Conservation (phyloP, 2,113 vertebrate genomes). For the Phainopepla nitens region DNA sequence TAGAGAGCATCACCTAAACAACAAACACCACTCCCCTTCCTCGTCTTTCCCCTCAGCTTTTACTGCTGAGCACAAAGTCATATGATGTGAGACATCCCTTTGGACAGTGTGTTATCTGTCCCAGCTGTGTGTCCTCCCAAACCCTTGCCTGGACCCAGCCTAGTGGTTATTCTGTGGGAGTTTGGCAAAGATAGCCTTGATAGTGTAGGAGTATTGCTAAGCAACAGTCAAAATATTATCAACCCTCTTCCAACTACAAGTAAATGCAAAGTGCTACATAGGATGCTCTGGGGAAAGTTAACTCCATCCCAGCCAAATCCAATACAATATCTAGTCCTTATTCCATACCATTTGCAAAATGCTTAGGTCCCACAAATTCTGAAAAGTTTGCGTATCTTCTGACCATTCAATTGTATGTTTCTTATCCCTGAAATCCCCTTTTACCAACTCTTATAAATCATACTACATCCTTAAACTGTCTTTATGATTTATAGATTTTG, state of each 20-base stretch:
- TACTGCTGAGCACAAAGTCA: neutral
- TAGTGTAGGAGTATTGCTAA: neutral
- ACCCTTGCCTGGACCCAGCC: neutral
- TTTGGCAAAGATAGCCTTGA: neutral
- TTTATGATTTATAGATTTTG: neutral
- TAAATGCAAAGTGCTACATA: neutral
- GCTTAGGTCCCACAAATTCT: neutral
- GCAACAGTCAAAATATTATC: neutral
- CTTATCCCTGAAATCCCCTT: neutral
- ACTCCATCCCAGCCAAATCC: neutral
- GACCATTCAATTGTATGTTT: neutral
- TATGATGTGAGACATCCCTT: neutral
- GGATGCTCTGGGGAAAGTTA: neutral
- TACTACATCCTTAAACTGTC: neutral
- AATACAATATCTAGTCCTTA: neutral
- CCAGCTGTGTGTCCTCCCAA: neutral
- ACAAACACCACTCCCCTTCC: fast-evolving
- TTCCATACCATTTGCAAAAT: neutral
- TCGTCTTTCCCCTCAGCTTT: neutral
- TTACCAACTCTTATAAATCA: neutral
- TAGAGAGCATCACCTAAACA: fast-evolving
- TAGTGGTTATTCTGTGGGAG: neutral
- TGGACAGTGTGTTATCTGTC: neutral
- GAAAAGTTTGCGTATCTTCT: neutral
- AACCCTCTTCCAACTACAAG: neutral